Evolutionary conservation across 2,888 invertebrate species (phyloP).

Genomic region (Chymomyza procnemis): DNA sequence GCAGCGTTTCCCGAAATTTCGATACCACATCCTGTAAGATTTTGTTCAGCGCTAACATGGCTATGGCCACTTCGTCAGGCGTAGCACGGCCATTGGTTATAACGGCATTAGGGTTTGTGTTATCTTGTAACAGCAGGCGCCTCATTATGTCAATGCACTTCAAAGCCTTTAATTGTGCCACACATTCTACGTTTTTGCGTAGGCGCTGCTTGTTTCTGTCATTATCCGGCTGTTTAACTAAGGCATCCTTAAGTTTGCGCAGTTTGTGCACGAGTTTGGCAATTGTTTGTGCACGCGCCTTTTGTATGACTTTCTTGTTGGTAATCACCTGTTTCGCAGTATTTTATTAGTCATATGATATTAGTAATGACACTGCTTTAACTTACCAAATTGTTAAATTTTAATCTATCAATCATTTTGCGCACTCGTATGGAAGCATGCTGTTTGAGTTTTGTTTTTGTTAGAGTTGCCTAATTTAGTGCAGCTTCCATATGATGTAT

Average conservation of each 20-base stretch:
- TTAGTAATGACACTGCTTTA: not conserved
- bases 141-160: slow-evolving; percentile 68
- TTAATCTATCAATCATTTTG: slow-evolving; percentile 73
- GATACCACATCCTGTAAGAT: slow-evolving; percentile 53
- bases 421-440: not conserved
- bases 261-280: slow-evolving; percentile 75
- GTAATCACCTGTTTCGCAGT: slow-evolving; percentile 64
- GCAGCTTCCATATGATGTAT: not conserved
- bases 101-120: slow-evolving; percentile 57
- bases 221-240: slow-evolving; percentile 66
- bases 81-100: slow-evolving; percentile 71
- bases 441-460: not conserved
- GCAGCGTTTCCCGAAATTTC: slow-evolving; percentile 51
- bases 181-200: slow-evolving; percentile 56
- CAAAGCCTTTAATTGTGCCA: slow-evolving; percentile 65
- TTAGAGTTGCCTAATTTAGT: not conserved
- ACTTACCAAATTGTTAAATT: slow-evolving; percentile 76
- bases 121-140: slow-evolving; percentile 59
- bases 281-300: slow-evolving; percentile 69
- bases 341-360: not conserved
- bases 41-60: slow-evolving; percentile 73
- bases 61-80: slow-evolving; percentile 71
- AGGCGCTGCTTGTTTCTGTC: slow-evolving; percentile 61
- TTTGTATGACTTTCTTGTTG: slow-evolving; percentile 72
- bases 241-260: slow-evolving; percentile 65